These are phyloP conservation scores for Hydriomena furcata DNA, from an alignment of 2,888 invertebrate genomes.

Conservation along the genomic window DNA sequence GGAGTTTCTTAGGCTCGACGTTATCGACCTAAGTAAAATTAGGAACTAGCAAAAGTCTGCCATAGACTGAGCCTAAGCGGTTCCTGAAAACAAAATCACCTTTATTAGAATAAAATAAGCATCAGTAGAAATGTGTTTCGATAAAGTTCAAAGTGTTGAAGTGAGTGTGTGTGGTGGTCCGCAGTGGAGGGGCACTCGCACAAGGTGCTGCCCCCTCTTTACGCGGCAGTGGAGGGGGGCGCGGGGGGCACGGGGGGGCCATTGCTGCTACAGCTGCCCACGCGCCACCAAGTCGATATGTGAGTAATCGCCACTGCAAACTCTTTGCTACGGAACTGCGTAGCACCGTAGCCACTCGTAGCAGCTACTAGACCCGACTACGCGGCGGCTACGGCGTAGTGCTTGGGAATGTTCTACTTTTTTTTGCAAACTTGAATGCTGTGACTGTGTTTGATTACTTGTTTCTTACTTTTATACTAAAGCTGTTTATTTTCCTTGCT, in stretches of 20 bases:
- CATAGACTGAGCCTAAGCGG: background rate
- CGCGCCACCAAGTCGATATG: slow-evolving; percentile 55
- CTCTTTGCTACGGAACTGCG: slow-evolving; percentile 2
- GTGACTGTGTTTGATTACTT: too few relatives aligned
- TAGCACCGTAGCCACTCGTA: slow-evolving; percentile 24
- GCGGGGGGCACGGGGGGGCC: slow-evolving; percentile 29
- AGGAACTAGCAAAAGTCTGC: too few relatives aligned
- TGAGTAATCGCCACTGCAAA: slow-evolving; percentile 51
- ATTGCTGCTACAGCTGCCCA: slow-evolving; percentile 57
- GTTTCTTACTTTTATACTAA: too few relatives aligned
- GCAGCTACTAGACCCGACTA: slow-evolving; percentile 11
- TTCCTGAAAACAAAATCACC: slow-evolving; percentile 8
- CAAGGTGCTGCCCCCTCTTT: slow-evolving; percentile 78
- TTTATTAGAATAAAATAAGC: too few relatives aligned
- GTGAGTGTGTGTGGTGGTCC: slow-evolving; percentile 51
- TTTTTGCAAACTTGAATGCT: too few relatives aligned
- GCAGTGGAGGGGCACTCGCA: slow-evolving; percentile 72
- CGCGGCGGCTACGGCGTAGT: slow-evolving; percentile 19
- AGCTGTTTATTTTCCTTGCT: too few relatives aligned
- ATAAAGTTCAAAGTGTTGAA: slow-evolving; percentile 35
- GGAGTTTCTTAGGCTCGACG: slow-evolving; percentile 1
- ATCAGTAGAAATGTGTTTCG: background rate
- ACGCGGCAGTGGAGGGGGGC: slow-evolving; percentile 69
- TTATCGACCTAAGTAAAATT: too few relatives aligned
- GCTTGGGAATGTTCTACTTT: background rate